These are phyloP conservation scores for Noctua fimbriata DNA, from an alignment of 2,888 invertebrate genomes.

Conservation along the genomic window DNA sequence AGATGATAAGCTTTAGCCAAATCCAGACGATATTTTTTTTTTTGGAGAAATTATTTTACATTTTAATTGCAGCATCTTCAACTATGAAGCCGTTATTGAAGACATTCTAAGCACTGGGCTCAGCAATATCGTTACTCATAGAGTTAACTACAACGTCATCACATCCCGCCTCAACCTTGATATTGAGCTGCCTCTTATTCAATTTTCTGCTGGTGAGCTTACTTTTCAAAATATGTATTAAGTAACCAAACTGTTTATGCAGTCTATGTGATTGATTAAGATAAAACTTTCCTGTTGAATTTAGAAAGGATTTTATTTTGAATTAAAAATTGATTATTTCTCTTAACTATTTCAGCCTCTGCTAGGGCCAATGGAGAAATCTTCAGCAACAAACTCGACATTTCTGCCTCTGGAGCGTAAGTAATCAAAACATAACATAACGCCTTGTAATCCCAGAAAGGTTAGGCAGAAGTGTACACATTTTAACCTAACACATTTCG, in stretches of 20 bases:
- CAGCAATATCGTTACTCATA: constrained; percentile 78
- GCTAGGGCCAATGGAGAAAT: constrained; percentile 40
- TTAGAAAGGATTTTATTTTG: neutral
- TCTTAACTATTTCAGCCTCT: constrained; percentile 43
- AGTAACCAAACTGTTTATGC: neutral
- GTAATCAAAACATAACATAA: neutral
- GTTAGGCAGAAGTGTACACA: neutral
- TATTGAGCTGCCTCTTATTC: constrained; percentile 75
- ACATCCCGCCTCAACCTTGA: constrained; percentile 73
- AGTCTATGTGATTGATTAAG: neutral
- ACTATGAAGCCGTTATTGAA: constrained; percentile 58
- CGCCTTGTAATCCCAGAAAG: neutral
- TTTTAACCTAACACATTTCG: neutral
- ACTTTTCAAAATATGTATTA: neutral
- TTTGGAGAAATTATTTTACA: neutral
- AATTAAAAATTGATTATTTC: neutral
- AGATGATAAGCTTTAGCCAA: neutral
- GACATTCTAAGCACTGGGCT: constrained; percentile 72
- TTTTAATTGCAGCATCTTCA: constrained; percentile 72
- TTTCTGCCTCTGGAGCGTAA: constrained; percentile 61
- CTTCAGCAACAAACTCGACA: constrained; percentile 52
- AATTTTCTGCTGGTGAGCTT: constrained; percentile 72
- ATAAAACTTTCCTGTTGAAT: neutral
- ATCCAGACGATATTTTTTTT: neutral
- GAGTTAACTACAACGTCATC: constrained; percentile 70